Percentiles rank a stretch among this genome's conserved stretches.
Evolutionary conservation across 1,140 invertebrate species (phyloP).

Genomic region (Hycleus cichorii): DNA sequence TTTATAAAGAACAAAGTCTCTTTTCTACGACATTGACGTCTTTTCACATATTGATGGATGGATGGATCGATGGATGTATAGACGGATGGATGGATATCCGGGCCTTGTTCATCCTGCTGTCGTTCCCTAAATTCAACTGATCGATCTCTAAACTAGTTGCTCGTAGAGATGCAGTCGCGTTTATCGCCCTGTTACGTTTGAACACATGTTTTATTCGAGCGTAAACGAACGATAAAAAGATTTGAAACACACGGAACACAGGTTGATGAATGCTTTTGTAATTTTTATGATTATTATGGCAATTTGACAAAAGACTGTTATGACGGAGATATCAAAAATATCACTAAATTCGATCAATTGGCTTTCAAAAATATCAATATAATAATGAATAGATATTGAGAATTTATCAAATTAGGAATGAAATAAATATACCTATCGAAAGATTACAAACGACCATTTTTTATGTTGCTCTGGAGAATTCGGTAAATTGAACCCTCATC

Average conservation of each 20-base stretch:
- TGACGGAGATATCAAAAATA: too few relatives aligned
- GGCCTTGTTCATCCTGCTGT: conserved; percentile 13
- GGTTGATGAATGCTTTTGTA: conserved; percentile 10
- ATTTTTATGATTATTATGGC: conserved; percentile 9
- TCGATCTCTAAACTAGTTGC: conserved; percentile 18
- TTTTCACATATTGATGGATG: not conserved
- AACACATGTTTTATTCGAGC: conserved; percentile 15
- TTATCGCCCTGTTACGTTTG: conserved; percentile 13
- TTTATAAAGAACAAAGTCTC: too few relatives aligned
- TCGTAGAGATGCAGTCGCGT: conserved; percentile 12
- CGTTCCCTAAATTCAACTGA: conserved; percentile 10
- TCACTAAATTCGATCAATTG: too few relatives aligned
- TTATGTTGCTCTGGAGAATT: too few relatives aligned
- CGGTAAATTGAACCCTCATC: too few relatives aligned
- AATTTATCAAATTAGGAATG: too few relatives aligned
- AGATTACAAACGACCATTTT: too few relatives aligned
- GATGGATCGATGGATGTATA: not conserved
- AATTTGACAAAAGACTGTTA: conserved; percentile 7
- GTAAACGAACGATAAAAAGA: conserved; percentile 14
- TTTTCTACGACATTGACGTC: not conserved
- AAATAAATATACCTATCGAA: too few relatives aligned
- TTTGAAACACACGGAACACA: conserved; percentile 1
- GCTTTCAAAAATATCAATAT: too few relatives aligned
- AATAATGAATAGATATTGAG: too few relatives aligned
- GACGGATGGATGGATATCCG: conserved; percentile 1